Evolutionary conservation across 2,888 invertebrate genomes (phyloP).

Genomic region (Drosophila kambysellisi): DNA sequence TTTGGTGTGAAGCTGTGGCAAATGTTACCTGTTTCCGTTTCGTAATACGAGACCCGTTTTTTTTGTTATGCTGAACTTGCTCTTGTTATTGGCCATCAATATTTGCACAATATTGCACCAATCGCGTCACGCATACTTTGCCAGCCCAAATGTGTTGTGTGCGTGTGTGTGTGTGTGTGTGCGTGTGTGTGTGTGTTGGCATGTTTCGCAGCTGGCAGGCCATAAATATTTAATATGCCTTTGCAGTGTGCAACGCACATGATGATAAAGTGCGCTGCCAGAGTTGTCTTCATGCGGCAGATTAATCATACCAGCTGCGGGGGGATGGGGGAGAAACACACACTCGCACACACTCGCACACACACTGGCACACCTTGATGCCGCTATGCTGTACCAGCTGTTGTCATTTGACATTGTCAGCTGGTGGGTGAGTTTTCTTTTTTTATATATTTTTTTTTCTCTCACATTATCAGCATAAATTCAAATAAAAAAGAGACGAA

Average conservation of each 20-base stretch:
- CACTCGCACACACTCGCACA: constrained; percentile 12
- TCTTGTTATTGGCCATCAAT: constrained; percentile 58
- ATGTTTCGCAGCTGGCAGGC: constrained; percentile 41
- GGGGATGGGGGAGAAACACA: not conserved
- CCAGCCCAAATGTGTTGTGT: not conserved
- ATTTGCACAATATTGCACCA: constrained; percentile 65
- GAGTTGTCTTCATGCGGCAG: constrained; percentile 64
- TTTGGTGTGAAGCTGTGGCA: constrained; percentile 45
- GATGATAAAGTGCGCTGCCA: constrained; percentile 68
- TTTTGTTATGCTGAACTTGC: not conserved
- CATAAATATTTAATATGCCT: constrained; percentile 73
- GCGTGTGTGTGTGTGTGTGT: not conserved
- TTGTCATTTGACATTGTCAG: constrained; percentile 56
- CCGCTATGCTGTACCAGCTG: constrained; percentile 36
- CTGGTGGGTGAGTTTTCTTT: constrained; percentile 28
- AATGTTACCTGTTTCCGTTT: constrained; percentile 33
- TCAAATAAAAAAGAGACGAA: constrained; percentile 61
- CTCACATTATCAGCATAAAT: constrained; percentile 79
- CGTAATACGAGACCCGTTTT: not conserved
- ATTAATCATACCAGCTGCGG: constrained; percentile 66
- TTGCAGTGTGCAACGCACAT: constrained; percentile 48
- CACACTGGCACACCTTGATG: constrained; percentile 40
- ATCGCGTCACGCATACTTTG: constrained; percentile 53
- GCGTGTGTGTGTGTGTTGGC: constrained; percentile 5
- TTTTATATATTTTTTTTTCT: constrained; percentile 24